phyloP scores from a whole-genome alignment of 1,140 invertebrate species.

The Drosophila setifemur region DNA sequence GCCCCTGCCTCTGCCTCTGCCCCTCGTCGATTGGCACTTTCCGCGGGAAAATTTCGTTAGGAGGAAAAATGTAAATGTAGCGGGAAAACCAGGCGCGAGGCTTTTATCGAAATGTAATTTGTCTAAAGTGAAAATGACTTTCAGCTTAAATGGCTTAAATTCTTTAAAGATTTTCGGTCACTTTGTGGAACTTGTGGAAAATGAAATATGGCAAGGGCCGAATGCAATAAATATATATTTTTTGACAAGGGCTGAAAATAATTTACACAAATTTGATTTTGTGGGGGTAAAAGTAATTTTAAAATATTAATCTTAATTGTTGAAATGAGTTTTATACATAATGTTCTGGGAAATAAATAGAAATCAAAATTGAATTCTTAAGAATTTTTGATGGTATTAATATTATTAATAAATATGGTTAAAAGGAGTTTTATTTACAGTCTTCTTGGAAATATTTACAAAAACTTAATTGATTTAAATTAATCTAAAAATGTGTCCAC shows the following conservation, averaged over 20 bases:
- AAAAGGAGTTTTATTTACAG: too few species aligned
- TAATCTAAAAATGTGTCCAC: too few species aligned
- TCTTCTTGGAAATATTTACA: background rate
- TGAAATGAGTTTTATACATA: too few species aligned
- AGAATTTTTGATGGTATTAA: too few species aligned
- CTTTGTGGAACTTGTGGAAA: slow-evolving; percentile 2
- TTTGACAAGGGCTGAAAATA: background rate
- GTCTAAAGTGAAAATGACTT: slow-evolving; percentile 62
- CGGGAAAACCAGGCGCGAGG: slow-evolving; percentile 34
- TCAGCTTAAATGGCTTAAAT: slow-evolving; percentile 31
- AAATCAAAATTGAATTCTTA: too few species aligned
- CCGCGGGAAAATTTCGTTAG: slow-evolving; percentile 42
- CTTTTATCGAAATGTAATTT: slow-evolving; percentile 70
- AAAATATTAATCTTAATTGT: too few species aligned
- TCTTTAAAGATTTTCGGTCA: slow-evolving; percentile 29
- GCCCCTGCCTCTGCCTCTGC: slow-evolving; percentile 26
- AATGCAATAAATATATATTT: slow-evolving; percentile 21
- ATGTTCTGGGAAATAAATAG: too few species aligned
- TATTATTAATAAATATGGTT: too few species aligned
- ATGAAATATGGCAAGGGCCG: slow-evolving; percentile 14
- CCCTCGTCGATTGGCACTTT: slow-evolving; percentile 55
- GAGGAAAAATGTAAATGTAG: slow-evolving; percentile 44
- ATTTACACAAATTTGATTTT: background rate
- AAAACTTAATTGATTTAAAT: too few species aligned
- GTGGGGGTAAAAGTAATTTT: too few species aligned